A percentile compares a stretch with the other conserved stretches of the same genome.
Conservation (phyloP, 2,113 vertebrate genomes). For the Cinclus cinclus region DNA sequence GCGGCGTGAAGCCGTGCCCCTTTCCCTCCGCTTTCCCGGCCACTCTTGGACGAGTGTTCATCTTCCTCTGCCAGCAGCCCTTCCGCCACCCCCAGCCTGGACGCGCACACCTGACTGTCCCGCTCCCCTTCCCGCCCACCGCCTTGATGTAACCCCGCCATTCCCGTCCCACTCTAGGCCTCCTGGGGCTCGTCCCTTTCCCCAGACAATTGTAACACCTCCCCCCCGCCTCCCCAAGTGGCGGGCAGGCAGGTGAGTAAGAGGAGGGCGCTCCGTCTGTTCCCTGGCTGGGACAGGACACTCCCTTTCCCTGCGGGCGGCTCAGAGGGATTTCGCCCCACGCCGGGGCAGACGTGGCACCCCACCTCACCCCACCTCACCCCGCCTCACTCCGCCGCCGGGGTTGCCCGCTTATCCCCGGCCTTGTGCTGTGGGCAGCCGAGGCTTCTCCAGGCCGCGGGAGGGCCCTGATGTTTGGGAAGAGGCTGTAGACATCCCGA, state of each 20-base stretch:
- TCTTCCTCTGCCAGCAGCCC: neutral
- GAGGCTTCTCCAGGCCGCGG: neutral
- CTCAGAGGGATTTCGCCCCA: neutral
- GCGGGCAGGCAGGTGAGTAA: neutral
- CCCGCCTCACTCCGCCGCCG: fast-evolving
- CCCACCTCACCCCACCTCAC: neutral
- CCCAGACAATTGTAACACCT: slow-evolving; percentile 5
- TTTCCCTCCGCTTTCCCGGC: neutral
- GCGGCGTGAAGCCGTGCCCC: neutral
- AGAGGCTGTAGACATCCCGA: neutral
- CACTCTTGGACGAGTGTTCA: fast-evolving
- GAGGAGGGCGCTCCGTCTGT: neutral
- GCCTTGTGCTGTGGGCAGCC: neutral
- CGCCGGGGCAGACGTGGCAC: neutral
- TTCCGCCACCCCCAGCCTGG: neutral
- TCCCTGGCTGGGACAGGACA: neutral
- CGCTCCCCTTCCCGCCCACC: neutral
- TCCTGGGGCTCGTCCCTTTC: neutral
- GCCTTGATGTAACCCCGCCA: neutral
- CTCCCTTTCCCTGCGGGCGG: neutral
- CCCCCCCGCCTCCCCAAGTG: neutral
- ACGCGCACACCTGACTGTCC: neutral
- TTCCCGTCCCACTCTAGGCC: neutral
- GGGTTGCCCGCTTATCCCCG: neutral
- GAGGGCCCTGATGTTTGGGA: neutral